Conservation (phyloP, 1,140 invertebrate genomes). For the Magallana angulata region DNA sequence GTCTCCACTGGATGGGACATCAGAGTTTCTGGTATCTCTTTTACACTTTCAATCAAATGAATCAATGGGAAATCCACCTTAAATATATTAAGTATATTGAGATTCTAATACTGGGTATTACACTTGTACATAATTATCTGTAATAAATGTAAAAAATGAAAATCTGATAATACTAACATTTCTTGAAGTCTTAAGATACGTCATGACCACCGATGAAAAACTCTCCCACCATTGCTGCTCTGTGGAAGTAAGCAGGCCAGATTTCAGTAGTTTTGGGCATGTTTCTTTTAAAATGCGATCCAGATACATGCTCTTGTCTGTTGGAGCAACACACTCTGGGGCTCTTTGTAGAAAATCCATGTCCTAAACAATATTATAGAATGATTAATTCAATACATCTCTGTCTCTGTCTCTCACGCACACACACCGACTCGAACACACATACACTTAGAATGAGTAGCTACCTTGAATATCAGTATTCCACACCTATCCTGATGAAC, state of each 20-base stretch:
- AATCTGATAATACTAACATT: not conserved
- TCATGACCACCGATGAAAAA: not conserved
- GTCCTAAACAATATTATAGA: not conserved
- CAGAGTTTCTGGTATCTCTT: too few species aligned
- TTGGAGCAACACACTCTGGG: not conserved
- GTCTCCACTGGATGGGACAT: too few species aligned
- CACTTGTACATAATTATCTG: not conserved
- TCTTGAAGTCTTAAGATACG: not conserved
- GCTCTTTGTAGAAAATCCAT: not conserved
- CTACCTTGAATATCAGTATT: too few species aligned
- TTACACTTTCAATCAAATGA: too few species aligned
- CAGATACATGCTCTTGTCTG: constrained; percentile 1
- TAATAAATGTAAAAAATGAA: not conserved
- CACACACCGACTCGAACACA: too few species aligned
- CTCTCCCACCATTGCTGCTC: constrained; percentile 1
- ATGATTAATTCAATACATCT: too few species aligned
- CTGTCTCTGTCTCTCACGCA: too few species aligned
- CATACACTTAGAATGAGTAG: too few species aligned
- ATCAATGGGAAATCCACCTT: too few species aligned
- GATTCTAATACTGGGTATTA: not conserved
- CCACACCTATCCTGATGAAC: too few species aligned
- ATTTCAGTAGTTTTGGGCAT: not conserved
- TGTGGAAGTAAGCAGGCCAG: not conserved
- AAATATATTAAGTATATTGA: too few species aligned
- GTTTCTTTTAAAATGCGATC: not conserved